These are phyloP conservation scores for Nothocercus nigrocapillus DNA, from an alignment of 2,113 vertebrate genomes.

Conservation along the genomic window DNA sequence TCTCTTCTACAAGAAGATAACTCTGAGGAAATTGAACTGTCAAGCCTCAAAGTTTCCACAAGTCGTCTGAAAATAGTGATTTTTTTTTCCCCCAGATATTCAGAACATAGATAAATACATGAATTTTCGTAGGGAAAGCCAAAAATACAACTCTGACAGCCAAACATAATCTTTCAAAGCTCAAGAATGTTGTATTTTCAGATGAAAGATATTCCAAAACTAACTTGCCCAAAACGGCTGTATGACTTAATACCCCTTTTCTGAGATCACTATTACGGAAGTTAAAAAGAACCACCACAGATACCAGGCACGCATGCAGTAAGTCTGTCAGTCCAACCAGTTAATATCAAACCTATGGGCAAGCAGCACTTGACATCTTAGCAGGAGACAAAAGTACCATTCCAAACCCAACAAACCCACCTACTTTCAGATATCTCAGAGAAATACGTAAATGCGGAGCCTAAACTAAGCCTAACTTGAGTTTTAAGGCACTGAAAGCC, in stretches of 20 bases:
- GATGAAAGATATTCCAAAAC: not conserved
- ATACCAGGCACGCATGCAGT: not conserved
- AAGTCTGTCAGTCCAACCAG: not conserved
- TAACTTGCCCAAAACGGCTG: not conserved
- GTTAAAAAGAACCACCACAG: not conserved
- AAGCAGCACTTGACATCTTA: not conserved
- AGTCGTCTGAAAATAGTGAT: not conserved
- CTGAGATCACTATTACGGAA: not conserved
- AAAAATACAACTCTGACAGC: not conserved
- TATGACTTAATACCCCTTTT: not conserved
- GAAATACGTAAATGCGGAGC: not conserved
- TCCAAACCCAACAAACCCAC: not conserved
- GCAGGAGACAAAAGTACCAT: not conserved
- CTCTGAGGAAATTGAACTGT: not conserved
- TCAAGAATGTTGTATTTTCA: not conserved
- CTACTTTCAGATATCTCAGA: not conserved
- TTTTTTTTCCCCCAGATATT: not conserved
- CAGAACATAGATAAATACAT: not conserved
- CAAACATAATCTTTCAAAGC: not conserved
- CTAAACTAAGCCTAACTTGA: not conserved
- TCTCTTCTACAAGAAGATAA: not conserved
- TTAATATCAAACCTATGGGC: not conserved
- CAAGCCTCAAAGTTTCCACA: not conserved
- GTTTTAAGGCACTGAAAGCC: not conserved
- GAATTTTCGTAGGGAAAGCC: not conserved